Base-by-base conservation (phyloP, 2,888 invertebrate species). In the Leptopilina drosophilae region DNA sequence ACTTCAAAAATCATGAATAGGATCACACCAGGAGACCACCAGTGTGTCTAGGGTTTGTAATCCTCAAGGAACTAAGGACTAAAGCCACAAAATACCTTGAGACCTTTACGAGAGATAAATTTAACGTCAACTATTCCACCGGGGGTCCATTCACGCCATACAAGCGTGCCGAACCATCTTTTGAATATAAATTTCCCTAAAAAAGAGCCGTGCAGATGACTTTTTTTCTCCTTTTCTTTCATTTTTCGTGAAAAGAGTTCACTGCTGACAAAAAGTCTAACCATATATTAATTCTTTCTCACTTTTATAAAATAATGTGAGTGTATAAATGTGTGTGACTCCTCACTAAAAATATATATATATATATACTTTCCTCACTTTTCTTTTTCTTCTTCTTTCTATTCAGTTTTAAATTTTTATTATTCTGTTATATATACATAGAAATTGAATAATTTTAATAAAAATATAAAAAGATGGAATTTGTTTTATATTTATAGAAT, bases 1-100 rank as follows among this genome's bases (percentile, higher is more conserved):
- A 77, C 80, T 75, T 46, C 81, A 67, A 80, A 81, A 83, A 78
- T 79, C 77, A 78, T 67, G 77, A 83, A 81, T 83, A 80, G 82
- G 78, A 83, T 81, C 79, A 80, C 83, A 11, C 73, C 73, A 56
- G 73, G 73, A 73, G 56, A 26, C 33, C 56, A 56, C 26, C 73
- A 73, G 73, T 73, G 53, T 69, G 73, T 73, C 33, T 73, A 20
- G 69, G 73, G 73, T 73, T 42, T 73, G 73, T 73, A 73, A 73
- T 73, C 73, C 56, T 73, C 53, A 33, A 33, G 33, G 53, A 73
- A 73, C 73, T 73, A 69, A 69, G 69, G 69, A 69, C 69, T 69
- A 73, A 49, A 73, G 73, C 73, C 56, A 73, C 73, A 53, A 73
- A 73, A 73, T 73, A 73, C 73, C 73, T 73, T 33, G 26, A 26